phyloP scores from a whole-genome alignment of 2,797 vertebrate species.

The Rousettus madagascariensis region DNA sequence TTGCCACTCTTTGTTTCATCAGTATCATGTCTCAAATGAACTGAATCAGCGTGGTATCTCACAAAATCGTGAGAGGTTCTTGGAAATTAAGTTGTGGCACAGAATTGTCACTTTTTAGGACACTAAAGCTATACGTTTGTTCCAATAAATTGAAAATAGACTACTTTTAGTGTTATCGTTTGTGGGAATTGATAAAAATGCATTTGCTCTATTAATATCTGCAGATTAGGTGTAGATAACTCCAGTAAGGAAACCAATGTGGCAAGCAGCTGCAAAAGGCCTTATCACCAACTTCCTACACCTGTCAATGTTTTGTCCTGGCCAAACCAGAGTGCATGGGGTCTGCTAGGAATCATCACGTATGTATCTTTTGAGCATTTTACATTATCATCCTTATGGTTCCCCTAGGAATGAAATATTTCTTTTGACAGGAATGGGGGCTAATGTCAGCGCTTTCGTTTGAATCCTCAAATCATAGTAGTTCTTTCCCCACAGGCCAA shows the following conservation, averaged over 20 bases:
- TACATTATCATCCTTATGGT: neutral
- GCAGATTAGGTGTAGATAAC: neutral
- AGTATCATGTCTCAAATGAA: neutral
- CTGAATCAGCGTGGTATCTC: neutral
- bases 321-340: neutral
- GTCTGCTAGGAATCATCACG: neutral
- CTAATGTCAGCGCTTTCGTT: neutral
- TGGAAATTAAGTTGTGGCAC: neutral
- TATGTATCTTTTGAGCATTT: neutral
- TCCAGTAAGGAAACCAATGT: neutral
- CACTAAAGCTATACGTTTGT: neutral
- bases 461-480: neutral
- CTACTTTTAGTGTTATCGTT: neutral
- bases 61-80: neutral
- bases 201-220: neutral
- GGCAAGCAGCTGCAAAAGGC: neutral
- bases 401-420: neutral
- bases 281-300: neutral
- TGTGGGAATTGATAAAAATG: neutral
- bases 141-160: neutral
- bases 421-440: neutral
- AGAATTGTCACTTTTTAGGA: neutral
- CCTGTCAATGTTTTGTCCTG: neutral
- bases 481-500: neutral
- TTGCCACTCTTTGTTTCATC: neutral